Base-by-base conservation (phyloP, 1,140 invertebrate species). In the Pseudomyrmex gracilis region DNA sequence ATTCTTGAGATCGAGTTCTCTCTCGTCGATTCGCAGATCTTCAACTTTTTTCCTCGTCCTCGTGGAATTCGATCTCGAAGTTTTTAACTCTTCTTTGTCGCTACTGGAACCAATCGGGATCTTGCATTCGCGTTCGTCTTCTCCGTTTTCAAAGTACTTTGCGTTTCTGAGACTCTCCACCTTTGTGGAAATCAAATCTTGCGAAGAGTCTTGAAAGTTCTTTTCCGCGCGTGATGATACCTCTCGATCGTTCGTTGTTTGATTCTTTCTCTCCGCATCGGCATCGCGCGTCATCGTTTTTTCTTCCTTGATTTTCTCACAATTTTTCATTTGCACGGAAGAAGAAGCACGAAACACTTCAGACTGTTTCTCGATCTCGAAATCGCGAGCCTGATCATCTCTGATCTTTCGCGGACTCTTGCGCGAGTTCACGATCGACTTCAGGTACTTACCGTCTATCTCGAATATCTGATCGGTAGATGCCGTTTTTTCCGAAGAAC, bases 381-480 rank as follows among this genome's bases (percentile, higher is more conserved):
- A 49, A 0, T 85, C 85, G 47, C 64, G 47, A 43, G 76, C 43
- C 7, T 83, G 86, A 17, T 55, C 82, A 5, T 83, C 84, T 3
- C 83, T 91, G 13, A 73, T 61, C 58, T 90, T 93, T 20, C 91
- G 91, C 0, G 91, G 91, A 85, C 92, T 93, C 70, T 93, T 94
- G 15, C 91, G 91, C 0, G 91, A 91, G 71, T 93, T 94, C 8
- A 94, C 93, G 12, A 94, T 57, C 1, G 93, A 94, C 67, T 94
- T 93, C 9, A 92, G 13, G 53, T 94, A 94, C 76, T 94, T 94
- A 34, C 93, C 93, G 15, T 94, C 93, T 57, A 94, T 94, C 43
- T 94, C 93, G 0, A 89, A 57, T 60, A 55, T 89, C 2, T 73
- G 20, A 34, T 92, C 92, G 43, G 58, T 47, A 80, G 76, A 34